Conservation (phyloP, 2,888 invertebrate species). For the Poecilobothrus nobilitatus region DNA sequence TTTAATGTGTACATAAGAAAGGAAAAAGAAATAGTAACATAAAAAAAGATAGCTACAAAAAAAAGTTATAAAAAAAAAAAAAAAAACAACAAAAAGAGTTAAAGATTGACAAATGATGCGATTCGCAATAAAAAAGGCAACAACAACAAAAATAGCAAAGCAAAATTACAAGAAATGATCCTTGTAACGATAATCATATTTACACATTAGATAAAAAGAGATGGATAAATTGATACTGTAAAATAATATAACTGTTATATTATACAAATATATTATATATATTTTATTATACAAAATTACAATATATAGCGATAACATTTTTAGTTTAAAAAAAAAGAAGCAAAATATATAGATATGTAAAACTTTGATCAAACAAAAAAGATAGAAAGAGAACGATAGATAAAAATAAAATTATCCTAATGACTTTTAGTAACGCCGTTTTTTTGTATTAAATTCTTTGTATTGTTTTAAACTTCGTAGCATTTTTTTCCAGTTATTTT, state of each 20-base stretch:
- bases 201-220: no score
- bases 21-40: not conserved
- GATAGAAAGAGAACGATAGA: not conserved
- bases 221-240: no score
- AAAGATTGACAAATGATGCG: constrained; percentile 4
- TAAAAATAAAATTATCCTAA: not conserved
- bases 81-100: not conserved
- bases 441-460: not conserved
- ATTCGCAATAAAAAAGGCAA: not conserved
- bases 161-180: no score
- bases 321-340: no score
- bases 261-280: no score
- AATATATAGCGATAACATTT: no score
- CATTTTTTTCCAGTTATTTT: no score
- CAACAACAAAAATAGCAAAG: no score
- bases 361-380: not conserved
- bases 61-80: not conserved
- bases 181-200: no score
- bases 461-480: not conserved
- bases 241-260: no score
- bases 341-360: not conserved
- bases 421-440: not conserved
- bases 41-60: not conserved
- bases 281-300: no score
- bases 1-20: not conserved